Conservation (phyloP, 2,888 invertebrate genomes). For the Adela reaumurella region DNA sequence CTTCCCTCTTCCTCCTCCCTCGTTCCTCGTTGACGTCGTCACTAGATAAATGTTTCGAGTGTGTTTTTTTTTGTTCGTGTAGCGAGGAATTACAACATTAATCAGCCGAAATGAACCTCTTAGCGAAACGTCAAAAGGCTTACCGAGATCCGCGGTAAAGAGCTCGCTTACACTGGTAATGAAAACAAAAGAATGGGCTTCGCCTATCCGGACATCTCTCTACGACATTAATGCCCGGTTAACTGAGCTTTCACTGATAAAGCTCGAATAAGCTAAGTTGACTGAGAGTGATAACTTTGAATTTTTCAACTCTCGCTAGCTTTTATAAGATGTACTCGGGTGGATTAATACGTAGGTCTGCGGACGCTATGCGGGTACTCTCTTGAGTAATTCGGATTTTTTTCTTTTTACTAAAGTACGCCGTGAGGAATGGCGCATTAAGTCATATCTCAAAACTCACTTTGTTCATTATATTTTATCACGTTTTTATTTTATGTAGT, state of each 20-base stretch:
- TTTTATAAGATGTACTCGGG: too few species aligned
- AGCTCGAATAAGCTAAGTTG: background rate
- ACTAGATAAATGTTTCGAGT: slow-evolving; percentile 34
- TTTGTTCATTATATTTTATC: too few species aligned
- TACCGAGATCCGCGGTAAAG: slow-evolving; percentile 32
- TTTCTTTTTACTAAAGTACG: too few species aligned
- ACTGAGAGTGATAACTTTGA: background rate
- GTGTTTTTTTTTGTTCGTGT: slow-evolving; percentile 35
- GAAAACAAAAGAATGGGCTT: slow-evolving; percentile 41
- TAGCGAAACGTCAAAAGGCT: slow-evolving; percentile 49
- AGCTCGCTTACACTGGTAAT: slow-evolving; percentile 31
- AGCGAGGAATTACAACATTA: slow-evolving; percentile 44
- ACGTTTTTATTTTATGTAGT: too few species aligned
- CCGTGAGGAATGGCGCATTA: too few species aligned
- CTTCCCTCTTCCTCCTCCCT: too few species aligned
- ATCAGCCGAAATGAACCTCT: slow-evolving; percentile 49
- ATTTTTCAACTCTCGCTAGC: background rate
- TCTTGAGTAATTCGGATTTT: too few species aligned
- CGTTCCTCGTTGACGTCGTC: slow-evolving; percentile 18
- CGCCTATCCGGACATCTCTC: slow-evolving; percentile 22
- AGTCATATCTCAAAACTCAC: too few species aligned
- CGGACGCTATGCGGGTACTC: too few species aligned
- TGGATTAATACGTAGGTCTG: too few species aligned
- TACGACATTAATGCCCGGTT: background rate
- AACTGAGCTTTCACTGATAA: background rate